Conservation (phyloP, 2,113 vertebrate genomes). For the Hiodon alosoides region DNA sequence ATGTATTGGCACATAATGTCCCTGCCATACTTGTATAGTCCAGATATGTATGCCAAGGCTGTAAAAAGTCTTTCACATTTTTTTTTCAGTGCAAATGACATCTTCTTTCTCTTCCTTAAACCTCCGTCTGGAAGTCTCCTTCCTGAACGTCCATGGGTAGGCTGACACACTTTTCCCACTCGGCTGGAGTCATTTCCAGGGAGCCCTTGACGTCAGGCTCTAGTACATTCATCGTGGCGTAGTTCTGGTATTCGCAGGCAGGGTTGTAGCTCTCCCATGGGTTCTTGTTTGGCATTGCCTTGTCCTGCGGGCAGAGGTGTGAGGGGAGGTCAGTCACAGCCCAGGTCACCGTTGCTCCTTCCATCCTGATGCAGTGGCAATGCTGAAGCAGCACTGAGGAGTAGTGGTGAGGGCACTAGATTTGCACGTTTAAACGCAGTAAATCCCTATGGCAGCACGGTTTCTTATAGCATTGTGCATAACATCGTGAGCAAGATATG, state of each 20-base stretch:
- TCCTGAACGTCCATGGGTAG: constrained; percentile 96
- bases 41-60: constrained; percentile 83
- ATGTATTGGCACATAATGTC: constrained; percentile 79
- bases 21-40: constrained; percentile 80
- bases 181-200: constrained; percentile 94
- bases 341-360: background rate
- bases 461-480: too few relatives aligned
- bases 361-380: too few relatives aligned
- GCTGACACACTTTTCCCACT: constrained; percentile 99
- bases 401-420: too few relatives aligned
- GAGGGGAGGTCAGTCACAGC: constrained; percentile 10
- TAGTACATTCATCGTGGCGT: constrained; percentile 97
- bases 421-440: too few relatives aligned
- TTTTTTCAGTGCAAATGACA: constrained; percentile 82
- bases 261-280: constrained; percentile 98
- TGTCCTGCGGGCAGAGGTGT: constrained; percentile 75
- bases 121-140: constrained; percentile 98
- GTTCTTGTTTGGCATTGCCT: constrained; percentile 85
- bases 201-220: constrained; percentile 89
- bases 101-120: constrained; percentile 66
- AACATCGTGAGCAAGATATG: too few relatives aligned
- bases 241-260: constrained; percentile 96
- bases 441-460: too few relatives aligned
- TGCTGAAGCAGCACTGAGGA: too few relatives aligned
- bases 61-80: constrained; percentile 78